Percentiles rank a stretch among this genome's conserved stretches.
Evolutionary conservation across 2,888 invertebrate species (phyloP).

Genomic region (Dasysyrphus albostriatus): DNA sequence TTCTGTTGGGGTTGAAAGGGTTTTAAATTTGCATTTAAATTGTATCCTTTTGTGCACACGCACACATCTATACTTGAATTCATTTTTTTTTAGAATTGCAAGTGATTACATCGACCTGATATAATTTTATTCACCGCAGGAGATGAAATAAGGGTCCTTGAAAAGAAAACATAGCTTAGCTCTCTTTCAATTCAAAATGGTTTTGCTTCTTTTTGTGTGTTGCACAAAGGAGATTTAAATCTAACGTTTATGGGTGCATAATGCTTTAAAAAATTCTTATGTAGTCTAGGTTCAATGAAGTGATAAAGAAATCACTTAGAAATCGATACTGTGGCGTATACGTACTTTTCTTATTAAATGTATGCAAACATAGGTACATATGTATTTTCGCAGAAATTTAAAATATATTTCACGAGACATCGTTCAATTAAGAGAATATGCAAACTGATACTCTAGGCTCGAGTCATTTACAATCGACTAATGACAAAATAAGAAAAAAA

Average conservation of each 20-base stretch:
- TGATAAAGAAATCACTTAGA: slow-evolving; percentile 30
- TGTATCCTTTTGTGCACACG: slow-evolving; percentile 68
- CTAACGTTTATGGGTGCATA: slow-evolving; percentile 33
- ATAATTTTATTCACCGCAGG: slow-evolving; percentile 66
- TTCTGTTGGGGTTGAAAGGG: slow-evolving; percentile 55
- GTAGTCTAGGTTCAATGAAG: background rate
- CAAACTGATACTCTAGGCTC: too few relatives aligned
- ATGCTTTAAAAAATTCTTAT: slow-evolving; percentile 5
- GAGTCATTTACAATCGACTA: too few relatives aligned
- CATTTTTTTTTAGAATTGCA: slow-evolving; percentile 40
- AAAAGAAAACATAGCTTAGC: slow-evolving; percentile 33
- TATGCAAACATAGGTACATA: too few relatives aligned
- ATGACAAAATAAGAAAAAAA: too few relatives aligned
- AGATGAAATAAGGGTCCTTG: slow-evolving; percentile 28
- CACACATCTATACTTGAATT: slow-evolving; percentile 38
- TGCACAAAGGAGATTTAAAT: slow-evolving; percentile 33
- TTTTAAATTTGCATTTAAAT: slow-evolving; percentile 74
- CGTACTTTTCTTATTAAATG: background rate
- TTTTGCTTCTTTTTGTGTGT: slow-evolving; percentile 15
- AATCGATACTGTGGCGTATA: slow-evolving; percentile 31
- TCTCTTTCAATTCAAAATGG: slow-evolving; percentile 57
- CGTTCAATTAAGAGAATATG: too few relatives aligned
- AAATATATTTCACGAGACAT: too few relatives aligned
- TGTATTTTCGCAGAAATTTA: too few relatives aligned
- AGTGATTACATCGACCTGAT: slow-evolving; percentile 58